A percentile compares a stretch with the other conserved stretches of the same genome.
Conservation (phyloP, 2,888 invertebrate species). For the Cantharis lateralis region DNA sequence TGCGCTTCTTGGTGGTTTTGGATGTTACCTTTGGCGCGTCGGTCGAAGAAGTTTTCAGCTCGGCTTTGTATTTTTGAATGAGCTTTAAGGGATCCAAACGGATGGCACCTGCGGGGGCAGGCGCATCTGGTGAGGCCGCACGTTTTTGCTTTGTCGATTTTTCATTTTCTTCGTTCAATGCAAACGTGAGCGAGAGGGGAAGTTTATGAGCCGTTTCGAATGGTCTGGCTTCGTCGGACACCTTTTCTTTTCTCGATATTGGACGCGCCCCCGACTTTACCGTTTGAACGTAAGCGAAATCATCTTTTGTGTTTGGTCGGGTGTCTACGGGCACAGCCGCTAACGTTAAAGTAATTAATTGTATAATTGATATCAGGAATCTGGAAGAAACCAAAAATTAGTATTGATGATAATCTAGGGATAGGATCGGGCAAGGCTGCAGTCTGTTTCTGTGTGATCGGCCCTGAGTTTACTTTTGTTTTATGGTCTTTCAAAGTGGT, state of each 20-base stretch:
- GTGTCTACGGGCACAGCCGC: conserved; percentile 65
- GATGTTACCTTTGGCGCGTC: conserved; percentile 14
- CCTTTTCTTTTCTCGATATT: conserved; percentile 49
- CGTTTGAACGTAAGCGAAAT: conserved; percentile 67
- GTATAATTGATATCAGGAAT: conserved; percentile 37
- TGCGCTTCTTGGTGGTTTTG: conserved; percentile 27
- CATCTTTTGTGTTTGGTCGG: conserved; percentile 67
- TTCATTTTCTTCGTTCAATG: conserved; percentile 45
- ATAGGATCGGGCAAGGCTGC: background rate
- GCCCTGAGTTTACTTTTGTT: background rate
- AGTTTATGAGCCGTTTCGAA: conserved; percentile 78
- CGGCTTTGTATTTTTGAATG: conserved; percentile 46
- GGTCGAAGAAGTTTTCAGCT: conserved; percentile 43
- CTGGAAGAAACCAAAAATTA: conserved; percentile 39
- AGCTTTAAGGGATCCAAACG: conserved; percentile 49
- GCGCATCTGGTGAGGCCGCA: conserved; percentile 47
- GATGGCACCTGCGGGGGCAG: conserved; percentile 54
- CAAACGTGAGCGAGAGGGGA: conserved; percentile 57
- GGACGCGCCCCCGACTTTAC: conserved; percentile 49
- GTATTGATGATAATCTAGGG: background rate
- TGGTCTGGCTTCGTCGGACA: conserved; percentile 43
- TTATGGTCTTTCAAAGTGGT: background rate
- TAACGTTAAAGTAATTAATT: conserved; percentile 20
- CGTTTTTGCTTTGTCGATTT: conserved; percentile 34
- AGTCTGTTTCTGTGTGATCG: background rate